Evolutionary conservation across 2,113 vertebrate species (phyloP).

Genomic region (Melozone crissalis): DNA sequence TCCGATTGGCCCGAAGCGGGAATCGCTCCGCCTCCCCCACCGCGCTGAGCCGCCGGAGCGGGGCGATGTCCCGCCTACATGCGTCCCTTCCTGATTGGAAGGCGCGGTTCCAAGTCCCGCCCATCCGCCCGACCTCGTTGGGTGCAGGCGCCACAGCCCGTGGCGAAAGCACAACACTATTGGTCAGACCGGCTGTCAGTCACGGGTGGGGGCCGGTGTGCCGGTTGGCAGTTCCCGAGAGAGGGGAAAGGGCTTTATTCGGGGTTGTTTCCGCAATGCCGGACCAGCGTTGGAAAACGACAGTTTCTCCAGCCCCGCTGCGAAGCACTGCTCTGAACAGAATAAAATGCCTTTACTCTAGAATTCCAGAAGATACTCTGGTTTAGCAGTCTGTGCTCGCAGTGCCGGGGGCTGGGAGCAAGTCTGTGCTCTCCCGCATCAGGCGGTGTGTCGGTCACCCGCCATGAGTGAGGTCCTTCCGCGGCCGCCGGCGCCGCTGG

Average conservation of each 20-base stretch:
- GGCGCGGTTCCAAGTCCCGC: neutral
- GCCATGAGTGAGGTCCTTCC: neutral
- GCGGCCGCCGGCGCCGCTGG: neutral
- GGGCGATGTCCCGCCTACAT: neutral
- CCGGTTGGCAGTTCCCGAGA: fast-evolving
- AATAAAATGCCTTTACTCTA: neutral
- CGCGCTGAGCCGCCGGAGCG: fast-evolving
- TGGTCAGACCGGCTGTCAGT: neutral
- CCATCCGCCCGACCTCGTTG: fast-evolving
- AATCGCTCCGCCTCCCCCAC: neutral
- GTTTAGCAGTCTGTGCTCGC: neutral
- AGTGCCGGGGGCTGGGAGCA: fast-evolving
- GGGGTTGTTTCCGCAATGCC: fast-evolving
- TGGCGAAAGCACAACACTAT: fast-evolving
- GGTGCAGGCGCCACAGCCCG: fast-evolving
- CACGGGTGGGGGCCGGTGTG: fast-evolving
- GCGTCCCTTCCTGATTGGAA: neutral
- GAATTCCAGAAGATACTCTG: fast-evolving
- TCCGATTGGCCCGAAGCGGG: fast-evolving
- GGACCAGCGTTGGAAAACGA: fast-evolving
- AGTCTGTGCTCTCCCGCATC: neutral
- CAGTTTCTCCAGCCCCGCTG: fast-evolving
- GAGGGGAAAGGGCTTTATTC: fast-evolving
- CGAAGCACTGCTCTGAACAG: fast-evolving
- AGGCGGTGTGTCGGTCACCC: neutral